Percentiles rank a stretch among this genome's conserved stretches.
These are phyloP conservation scores for Hydrocynus forskahlii DNA, from an alignment of 2,797 vertebrate genomes.

Conservation along the genomic window DNA sequence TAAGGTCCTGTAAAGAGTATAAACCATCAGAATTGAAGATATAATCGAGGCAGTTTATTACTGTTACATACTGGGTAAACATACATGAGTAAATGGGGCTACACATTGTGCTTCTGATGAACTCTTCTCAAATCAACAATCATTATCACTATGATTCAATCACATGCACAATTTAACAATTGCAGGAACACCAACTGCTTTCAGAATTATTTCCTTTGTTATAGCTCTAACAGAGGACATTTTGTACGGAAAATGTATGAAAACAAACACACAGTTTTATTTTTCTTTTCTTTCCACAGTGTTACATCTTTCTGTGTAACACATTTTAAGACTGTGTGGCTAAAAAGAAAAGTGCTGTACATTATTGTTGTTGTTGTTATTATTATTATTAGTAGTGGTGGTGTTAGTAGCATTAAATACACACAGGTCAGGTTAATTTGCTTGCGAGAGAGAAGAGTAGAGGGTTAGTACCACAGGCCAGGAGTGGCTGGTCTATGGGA, in stretches of 20 bases:
- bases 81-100: too few species aligned
- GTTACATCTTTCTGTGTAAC: background rate
- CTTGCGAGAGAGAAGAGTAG: background rate
- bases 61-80: too few species aligned
- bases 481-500: slow-evolving; percentile 76
- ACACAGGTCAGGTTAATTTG: background rate
- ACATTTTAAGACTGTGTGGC: background rate
- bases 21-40: too few species aligned
- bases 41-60: too few species aligned
- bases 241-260: background rate
- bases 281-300: too few species aligned
- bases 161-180: too few species aligned
- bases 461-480: slow-evolving; percentile 16
- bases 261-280: background rate
- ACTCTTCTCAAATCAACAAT: too few species aligned
- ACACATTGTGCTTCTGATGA: too few species aligned
- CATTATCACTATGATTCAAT: too few species aligned
- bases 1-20: too few species aligned
- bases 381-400: too few species aligned
- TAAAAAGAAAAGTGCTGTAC: background rate
- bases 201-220: background rate
- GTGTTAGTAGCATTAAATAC: background rate
- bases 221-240: background rate
- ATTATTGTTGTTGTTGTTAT: too few species aligned
- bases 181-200: background rate